Base-by-base conservation (phyloP, 2,888 invertebrate genomes). In the Drosophila lutescens region DNA sequence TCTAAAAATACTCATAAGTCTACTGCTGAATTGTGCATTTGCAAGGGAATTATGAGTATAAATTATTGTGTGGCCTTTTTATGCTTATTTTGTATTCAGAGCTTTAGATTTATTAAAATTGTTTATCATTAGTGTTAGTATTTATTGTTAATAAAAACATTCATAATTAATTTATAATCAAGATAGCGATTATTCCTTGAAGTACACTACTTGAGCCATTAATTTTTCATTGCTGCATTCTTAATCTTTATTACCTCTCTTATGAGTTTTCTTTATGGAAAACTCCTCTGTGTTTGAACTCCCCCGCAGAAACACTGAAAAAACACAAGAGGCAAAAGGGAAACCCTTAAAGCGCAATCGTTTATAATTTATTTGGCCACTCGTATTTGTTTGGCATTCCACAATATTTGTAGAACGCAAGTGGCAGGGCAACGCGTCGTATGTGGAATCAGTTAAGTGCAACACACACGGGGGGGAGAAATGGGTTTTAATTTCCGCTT, bases 381-480 rank as follows among this genome's bases (percentile, higher is more conserved):
- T 34, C 47, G 51, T 57, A 58, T 60, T 79, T 78, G 56, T 68
- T 56, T 67, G 65, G 9, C 44, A 32, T 61, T 38, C 41, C 58
- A 61, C 68, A 79, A 75, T 77, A 74, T 79, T 77, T 77, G 66
- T 41, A 26, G 47, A 66, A 51, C 63, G 60, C 59, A 32, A 38
- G 56, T 56, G 57, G 57, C 58, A 26, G 15, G n/a, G 32, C 40
- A 41, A 49, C 32, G 58, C 13, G 50, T 9, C 59, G 47, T 13
- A 36, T 49, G 59, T 15, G 40, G 55, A 40, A 47, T 51, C 46
- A 34, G 23, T 41, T 17, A 36, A 61, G 41, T 30, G 40, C 30
- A 30, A 30, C 53, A 32, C 6, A n/a, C 4, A 1, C 12, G 13
- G 41, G n/a, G 63, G 34, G 10, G 4, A n/a, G 10, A 44, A 32